Percentiles rank a stretch among this genome's conserved stretches.
phyloP scores from a whole-genome alignment of 2,113 vertebrate genomes.

The Crotalus horridus region DNA sequence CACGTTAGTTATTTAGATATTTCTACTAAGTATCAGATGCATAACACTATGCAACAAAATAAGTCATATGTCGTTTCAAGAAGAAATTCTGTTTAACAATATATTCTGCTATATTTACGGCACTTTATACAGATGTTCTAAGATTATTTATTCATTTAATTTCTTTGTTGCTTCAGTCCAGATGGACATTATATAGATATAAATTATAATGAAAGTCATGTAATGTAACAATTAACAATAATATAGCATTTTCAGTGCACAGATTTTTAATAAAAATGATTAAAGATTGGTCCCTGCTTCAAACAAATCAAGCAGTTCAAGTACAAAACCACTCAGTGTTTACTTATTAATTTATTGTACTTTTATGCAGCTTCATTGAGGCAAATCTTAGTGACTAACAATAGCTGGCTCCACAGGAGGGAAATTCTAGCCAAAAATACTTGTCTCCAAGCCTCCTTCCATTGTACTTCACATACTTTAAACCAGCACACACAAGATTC shows the following conservation, averaged over 20 bases:
- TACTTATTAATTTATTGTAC: not conserved
- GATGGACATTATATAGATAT: not conserved
- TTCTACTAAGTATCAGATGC: conserved; percentile 47
- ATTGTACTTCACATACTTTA: not conserved
- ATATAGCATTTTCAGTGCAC: not conserved
- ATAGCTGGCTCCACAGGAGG: not conserved
- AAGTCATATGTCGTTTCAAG: conserved; percentile 36
- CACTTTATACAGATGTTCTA: not conserved
- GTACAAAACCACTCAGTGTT: not conserved
- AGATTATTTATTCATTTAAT: not conserved
- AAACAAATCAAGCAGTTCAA: not conserved
- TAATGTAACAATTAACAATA: not conserved
- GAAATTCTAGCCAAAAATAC: not conserved
- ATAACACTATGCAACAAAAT: conserved; percentile 28
- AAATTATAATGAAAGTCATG: not conserved
- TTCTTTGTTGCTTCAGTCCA: not conserved
- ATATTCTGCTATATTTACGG: not conserved
- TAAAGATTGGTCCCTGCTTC: not conserved
- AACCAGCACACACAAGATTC: not conserved
- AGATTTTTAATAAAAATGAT: not conserved
- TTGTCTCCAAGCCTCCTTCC: not conserved
- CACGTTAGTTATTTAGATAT: conserved; percentile 37
- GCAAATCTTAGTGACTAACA: not conserved
- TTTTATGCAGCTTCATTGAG: not conserved
- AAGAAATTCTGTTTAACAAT: conserved; percentile 2